Base-by-base conservation (phyloP, 2,888 invertebrate species). In the Napeogenes inachia region DNA sequence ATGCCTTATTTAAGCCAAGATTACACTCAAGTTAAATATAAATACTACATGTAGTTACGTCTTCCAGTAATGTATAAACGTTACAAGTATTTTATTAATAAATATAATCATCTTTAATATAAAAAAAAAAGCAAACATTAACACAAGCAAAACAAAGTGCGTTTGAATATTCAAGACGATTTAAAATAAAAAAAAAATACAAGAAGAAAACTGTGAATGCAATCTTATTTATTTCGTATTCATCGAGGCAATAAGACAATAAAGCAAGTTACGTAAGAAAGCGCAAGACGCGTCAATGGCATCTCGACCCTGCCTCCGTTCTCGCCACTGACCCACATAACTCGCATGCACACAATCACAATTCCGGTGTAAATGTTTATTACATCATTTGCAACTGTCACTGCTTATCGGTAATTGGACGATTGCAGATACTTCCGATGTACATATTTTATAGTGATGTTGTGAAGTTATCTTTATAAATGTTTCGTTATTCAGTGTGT, bases 241-340 rank as follows among this genome's bases (percentile, higher is more conserved):
- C 69, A 57, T 60, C 68, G 62, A 64, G 76, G 75, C 76, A 76
- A 73, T 73, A 72, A 82, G 81, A 87, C 87, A 87, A 87, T 86
- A 82, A 82, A 73, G 70, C 67, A 72, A 70, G 66, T 88, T 85
- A 85, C 81, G 81, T 84, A 85, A 87, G 74, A 71, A 72, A 75
- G 77, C 71, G 71, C 71, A 81, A 84, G 79, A 80, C 78, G 78
- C 84, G 84, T 87, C 88, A 87, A 85, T 83, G 85, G 84, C 85
- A 87, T 86, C 86, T 85, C 86, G 89, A 88, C 88, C 89, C 87
- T 87, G 88, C 82, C 79, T 82, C 81, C 77, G 81, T 82, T 86
- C 85, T 87, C 82, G 86, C 84, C 84, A 87, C 83, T 88, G 89
- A 88, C 89, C 88, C 88, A 89, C 87, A 87, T 89, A 63, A 61